Percentiles rank a stretch among this genome's conserved stretches.
These are phyloP conservation scores for Epizoanthus fatuus DNA, from an alignment of 92 coral and sea anemone species.

Conservation along the genomic window DNA sequence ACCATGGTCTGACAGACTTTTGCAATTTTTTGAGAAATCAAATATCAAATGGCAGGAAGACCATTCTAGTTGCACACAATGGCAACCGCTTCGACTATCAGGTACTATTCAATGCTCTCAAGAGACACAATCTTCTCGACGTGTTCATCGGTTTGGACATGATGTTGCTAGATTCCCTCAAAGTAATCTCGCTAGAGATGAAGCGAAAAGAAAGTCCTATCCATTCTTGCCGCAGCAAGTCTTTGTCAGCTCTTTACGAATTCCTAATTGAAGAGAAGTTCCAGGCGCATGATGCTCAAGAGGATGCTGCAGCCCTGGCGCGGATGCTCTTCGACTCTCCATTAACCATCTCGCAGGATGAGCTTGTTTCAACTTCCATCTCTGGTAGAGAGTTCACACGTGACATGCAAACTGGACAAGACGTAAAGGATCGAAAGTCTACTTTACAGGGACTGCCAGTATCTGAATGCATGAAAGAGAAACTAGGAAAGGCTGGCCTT, in stretches of 20 bases:
- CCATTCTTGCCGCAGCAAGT: conserved; percentile 22
- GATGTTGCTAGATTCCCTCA: conserved; percentile 23
- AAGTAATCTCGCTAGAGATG: neutral
- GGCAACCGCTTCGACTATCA: conserved; percentile 44
- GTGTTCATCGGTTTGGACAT: neutral
- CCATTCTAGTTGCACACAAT: conserved; percentile 39
- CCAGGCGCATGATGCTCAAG: conserved; percentile 46
- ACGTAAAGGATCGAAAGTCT: conserved; percentile 26
- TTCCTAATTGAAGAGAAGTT: conserved; percentile 22
- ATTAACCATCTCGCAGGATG: neutral
- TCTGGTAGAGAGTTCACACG: neutral
- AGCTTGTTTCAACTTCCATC: neutral
- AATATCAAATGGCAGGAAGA: neutral
- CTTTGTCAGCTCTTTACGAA: conserved; percentile 14
- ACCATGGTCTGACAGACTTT: neutral
- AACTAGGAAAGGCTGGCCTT: conserved; percentile 30
- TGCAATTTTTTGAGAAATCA: neutral
- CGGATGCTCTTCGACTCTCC: conserved; percentile 8
- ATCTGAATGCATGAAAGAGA: conserved; percentile 39
- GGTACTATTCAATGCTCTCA: conserved; percentile 10
- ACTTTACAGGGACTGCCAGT: conserved; percentile 35
- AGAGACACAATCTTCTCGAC: conserved; percentile 12
- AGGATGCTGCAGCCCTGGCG: conserved; percentile 34
- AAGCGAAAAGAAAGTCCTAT: conserved; percentile 12
- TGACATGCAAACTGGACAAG: conserved; percentile 3